Conservation (phyloP, 2,797 vertebrate genomes). For the Podargus strigoides region DNA sequence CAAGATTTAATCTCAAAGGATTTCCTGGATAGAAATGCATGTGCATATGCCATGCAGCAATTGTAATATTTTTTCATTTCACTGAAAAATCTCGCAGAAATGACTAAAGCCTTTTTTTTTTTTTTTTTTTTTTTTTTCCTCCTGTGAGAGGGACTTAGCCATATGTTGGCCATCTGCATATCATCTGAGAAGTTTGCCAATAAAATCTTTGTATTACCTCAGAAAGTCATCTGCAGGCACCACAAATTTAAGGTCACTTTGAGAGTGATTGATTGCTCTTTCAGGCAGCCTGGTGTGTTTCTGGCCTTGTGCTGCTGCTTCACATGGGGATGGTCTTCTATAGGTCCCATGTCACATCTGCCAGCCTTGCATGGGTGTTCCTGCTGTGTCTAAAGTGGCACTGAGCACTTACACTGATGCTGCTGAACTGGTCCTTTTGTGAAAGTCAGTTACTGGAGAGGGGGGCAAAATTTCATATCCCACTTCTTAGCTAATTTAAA, state of each 20-base stretch:
- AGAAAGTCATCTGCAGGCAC: not conserved
- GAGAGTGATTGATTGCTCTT: not conserved
- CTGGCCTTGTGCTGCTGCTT: not conserved
- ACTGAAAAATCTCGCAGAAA: not conserved
- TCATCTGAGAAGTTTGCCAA: not conserved
- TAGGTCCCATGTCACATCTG: not conserved
- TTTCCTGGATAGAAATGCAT: not conserved
- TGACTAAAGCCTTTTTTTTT: not conserved
- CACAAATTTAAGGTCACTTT: not conserved
- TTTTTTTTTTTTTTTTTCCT: too few relatives aligned
- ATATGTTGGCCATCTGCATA: not conserved
- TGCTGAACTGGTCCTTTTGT: not conserved
- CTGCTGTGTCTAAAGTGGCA: not conserved
- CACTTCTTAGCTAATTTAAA: not conserved
- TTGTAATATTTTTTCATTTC: not conserved
- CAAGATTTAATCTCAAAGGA: not conserved
- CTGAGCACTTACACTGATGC: not conserved
- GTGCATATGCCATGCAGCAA: not conserved
- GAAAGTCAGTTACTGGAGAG: not conserved
- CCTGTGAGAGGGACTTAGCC: not conserved
- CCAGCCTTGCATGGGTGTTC: not conserved
- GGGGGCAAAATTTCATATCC: not conserved
- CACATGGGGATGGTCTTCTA: not conserved
- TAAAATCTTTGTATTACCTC: not conserved
- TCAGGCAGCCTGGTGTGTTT: not conserved